A percentile compares a stretch with the other conserved stretches of the same genome.
These are phyloP conservation scores for Peucedramus taeniatus DNA, from an alignment of 2,113 vertebrate genomes.

Conservation along the genomic window DNA sequence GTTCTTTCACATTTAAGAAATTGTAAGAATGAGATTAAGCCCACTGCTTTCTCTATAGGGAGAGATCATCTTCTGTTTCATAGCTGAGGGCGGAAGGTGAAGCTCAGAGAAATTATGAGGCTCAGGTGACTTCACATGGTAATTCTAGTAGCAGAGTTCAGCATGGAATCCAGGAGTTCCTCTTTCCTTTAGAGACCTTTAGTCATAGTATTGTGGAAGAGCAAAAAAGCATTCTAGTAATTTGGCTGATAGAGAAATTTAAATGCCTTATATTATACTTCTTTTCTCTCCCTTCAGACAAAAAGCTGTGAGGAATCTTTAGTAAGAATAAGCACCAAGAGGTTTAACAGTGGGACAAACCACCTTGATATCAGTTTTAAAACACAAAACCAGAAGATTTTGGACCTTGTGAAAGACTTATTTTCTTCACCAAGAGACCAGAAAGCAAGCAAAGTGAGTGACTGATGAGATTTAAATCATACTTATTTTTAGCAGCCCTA, in stretches of 20 bases:
- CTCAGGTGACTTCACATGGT: not conserved
- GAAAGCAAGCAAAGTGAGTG: not conserved
- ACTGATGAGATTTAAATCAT: not conserved
- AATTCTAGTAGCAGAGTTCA: not conserved
- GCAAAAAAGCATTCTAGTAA: not conserved
- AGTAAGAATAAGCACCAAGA: not conserved
- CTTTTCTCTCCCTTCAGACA: not conserved
- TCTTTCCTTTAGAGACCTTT: not conserved
- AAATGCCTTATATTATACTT: not conserved
- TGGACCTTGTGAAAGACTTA: not conserved
- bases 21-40: not conserved
- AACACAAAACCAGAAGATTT: not conserved
- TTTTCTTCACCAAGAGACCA: not conserved
- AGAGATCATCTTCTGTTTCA: not conserved
- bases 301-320: not conserved
- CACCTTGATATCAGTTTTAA: not conserved
- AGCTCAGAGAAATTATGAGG: not conserved
- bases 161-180: not conserved
- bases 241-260: not conserved
- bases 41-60: not conserved
- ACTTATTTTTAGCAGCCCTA: not conserved
- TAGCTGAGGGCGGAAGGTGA: not conserved
- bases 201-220: not conserved
- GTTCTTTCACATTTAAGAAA: not conserved
- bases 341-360: not conserved